Evolutionary conservation across 2,797 vertebrate genomes (phyloP).

Genomic region (Zenarchopterus dispar): DNA sequence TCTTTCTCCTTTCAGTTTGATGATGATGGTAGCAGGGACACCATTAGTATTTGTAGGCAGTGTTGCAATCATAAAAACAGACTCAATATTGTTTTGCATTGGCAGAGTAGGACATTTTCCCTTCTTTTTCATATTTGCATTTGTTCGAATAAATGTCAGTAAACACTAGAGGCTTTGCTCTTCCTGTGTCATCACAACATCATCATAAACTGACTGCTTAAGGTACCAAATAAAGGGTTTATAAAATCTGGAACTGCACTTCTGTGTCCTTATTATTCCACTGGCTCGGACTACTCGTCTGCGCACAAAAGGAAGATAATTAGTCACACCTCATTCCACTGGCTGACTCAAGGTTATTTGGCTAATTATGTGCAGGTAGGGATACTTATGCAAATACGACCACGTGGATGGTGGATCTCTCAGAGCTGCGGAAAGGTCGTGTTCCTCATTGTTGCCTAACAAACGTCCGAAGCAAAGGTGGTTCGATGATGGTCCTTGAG

Average conservation of each 20-base stretch:
- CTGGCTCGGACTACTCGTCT: slow-evolving; percentile 33
- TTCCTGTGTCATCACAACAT: slow-evolving; percentile 7
- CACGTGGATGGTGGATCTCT: slow-evolving; percentile 24
- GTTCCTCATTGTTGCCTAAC: slow-evolving; percentile 37
- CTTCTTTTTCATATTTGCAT: background rate
- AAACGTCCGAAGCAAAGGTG: slow-evolving; percentile 20
- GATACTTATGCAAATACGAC: slow-evolving; percentile 64
- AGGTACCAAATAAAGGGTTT: slow-evolving; percentile 13
- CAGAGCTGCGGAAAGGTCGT: slow-evolving; percentile 45
- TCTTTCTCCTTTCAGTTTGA: no score
- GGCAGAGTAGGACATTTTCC: no score
- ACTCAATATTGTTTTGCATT: no score
- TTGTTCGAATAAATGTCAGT: background rate
- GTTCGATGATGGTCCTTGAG: slow-evolving; percentile 22
- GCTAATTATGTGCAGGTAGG: slow-evolving; percentile 71
- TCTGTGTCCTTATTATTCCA: slow-evolving; percentile 6
- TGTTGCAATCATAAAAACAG: no score
- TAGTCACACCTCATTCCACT: slow-evolving; percentile 73
- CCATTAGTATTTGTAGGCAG: no score
- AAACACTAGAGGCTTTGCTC: slow-evolving; percentile 7
- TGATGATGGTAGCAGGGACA: no score
- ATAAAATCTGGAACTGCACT: slow-evolving; percentile 28
- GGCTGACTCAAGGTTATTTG: slow-evolving; percentile 71
- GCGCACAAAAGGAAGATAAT: slow-evolving; percentile 64
- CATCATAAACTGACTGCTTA: slow-evolving; percentile 18